These are phyloP conservation scores for Chaenogobius annularis DNA, from an alignment of 2,113 vertebrate genomes.

Conservation along the genomic window DNA sequence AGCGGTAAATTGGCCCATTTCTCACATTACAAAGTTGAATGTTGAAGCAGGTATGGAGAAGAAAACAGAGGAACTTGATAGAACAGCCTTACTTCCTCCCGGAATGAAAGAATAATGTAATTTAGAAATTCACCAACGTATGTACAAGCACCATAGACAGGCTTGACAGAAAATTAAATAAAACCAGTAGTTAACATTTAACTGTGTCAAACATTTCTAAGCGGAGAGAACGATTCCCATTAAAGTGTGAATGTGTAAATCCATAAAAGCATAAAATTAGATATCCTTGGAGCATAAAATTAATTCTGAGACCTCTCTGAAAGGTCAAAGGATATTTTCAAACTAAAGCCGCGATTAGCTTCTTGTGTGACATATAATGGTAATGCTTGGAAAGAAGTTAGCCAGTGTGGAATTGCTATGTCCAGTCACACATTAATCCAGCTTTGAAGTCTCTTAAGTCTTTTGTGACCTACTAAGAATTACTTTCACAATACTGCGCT, in stretches of 20 bases:
- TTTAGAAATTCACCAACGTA: conserved; percentile 27
- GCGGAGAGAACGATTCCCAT: conserved; percentile 65
- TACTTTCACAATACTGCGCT: conserved; percentile 47
- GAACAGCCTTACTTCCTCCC: conserved; percentile 39
- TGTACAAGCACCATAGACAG: conserved; percentile 4
- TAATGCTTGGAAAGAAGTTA: conserved; percentile 68
- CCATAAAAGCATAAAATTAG: conserved; percentile 76
- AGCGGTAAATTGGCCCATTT: conserved; percentile 75
- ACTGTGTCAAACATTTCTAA: conserved; percentile 41
- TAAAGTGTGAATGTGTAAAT: conserved; percentile 68
- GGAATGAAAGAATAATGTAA: conserved; percentile 19
- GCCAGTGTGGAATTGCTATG: conserved; percentile 69
- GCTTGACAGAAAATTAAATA: conserved; percentile 37
- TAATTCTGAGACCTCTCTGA: conserved; percentile 69
- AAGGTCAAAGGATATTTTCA: conserved; percentile 75
- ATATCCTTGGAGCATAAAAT: conserved; percentile 75
- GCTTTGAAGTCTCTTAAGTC: conserved; percentile 68
- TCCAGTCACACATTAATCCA: conserved; percentile 71
- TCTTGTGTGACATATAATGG: conserved; percentile 69
- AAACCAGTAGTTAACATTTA: conserved; percentile 34
- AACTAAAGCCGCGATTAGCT: conserved; percentile 70
- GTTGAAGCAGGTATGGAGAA: conserved; percentile 52
- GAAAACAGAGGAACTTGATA: conserved; percentile 27
- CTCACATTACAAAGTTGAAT: conserved; percentile 70
- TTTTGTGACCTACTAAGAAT: conserved; percentile 66